These are phyloP conservation scores for Gymnosoma rotundatum DNA, from an alignment of 2,888 invertebrate genomes.

Conservation along the genomic window DNA sequence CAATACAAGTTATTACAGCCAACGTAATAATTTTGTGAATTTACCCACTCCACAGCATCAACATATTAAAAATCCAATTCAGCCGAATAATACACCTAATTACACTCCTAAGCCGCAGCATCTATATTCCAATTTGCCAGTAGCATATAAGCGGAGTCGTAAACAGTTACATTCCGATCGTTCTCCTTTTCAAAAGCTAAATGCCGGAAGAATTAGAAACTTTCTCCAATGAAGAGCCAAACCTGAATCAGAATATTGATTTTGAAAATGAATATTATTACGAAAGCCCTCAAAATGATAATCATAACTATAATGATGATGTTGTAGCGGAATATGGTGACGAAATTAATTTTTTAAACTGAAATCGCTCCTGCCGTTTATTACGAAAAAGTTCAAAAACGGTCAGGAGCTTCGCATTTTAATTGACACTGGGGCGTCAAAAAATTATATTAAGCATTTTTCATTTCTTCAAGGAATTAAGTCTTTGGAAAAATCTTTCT, in stretches of 20 bases:
- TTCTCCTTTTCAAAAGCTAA: conserved; percentile 38
- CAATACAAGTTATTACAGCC: conserved; percentile 31
- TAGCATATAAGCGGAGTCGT: conserved; percentile 40
- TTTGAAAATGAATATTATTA: conserved; percentile 41
- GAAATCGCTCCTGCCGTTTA: conserved; percentile 49
- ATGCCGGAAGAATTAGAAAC: conserved; percentile 41
- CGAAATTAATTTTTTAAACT: conserved; percentile 45
- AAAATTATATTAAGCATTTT: conserved; percentile 15
- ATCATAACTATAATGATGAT: conserved; percentile 7
- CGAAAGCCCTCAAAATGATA: conserved; percentile 27
- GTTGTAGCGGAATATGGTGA: conserved; percentile 25
- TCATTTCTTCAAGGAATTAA: conserved; percentile 4
- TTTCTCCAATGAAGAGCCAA: conserved; percentile 11
- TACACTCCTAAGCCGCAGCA: conserved; percentile 26
- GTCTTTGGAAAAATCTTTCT: conserved; percentile 6
- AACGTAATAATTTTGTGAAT: conserved; percentile 39
- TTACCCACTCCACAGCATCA: conserved; percentile 33
- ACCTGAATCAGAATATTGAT: conserved; percentile 1
- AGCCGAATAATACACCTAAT: conserved; percentile 37
- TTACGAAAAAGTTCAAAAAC: conserved; percentile 40
- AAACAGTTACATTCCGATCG: background rate
- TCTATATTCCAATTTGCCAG: conserved; percentile 38
- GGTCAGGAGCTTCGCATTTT: conserved; percentile 29
- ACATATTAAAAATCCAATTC: conserved; percentile 35
- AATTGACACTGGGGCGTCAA: conserved; percentile 29